A percentile compares a stretch with the other conserved stretches of the same genome.
These are phyloP conservation scores for Parotia lawesii DNA, from an alignment of 2,113 vertebrate species.

Conservation along the genomic window DNA sequence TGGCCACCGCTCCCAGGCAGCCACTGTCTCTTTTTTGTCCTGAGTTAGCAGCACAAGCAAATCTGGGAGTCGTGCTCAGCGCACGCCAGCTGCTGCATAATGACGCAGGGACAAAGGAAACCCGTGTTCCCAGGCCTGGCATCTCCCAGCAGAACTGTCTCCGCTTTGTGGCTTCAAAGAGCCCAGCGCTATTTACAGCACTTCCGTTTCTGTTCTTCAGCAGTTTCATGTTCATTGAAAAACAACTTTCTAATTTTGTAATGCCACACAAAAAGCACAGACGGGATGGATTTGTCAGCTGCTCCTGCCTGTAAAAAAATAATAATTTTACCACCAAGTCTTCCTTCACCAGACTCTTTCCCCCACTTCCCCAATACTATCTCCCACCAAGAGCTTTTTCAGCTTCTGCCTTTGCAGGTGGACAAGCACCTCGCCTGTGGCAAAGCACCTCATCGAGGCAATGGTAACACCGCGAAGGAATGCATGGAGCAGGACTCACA, in stretches of 20 bases:
- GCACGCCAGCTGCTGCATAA: neutral
- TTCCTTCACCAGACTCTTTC: neutral
- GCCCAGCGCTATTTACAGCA: neutral
- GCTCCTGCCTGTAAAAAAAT: neutral
- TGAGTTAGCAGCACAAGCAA: neutral
- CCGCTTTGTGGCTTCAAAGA: constrained; percentile 34
- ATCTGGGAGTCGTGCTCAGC: neutral
- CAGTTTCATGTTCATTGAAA: neutral
- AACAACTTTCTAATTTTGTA: constrained; percentile 23
- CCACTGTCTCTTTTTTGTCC: neutral
- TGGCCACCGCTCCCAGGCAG: fast-evolving
- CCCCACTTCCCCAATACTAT: neutral
- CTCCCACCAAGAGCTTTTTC: neutral
- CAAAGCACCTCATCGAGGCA: fast-evolving
- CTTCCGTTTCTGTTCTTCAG: constrained; percentile 8
- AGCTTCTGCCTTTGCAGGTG: neutral
- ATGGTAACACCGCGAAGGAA: fast-evolving
- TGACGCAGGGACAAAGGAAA: neutral
- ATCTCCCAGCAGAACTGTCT: constrained; percentile 12
- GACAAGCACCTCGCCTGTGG: neutral
- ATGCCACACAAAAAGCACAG: neutral
- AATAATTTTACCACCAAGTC: neutral
- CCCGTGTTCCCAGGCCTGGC: constrained; percentile 12
- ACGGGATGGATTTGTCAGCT: neutral
- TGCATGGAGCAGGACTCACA: neutral